Evolutionary conservation across 2,888 invertebrate genomes (phyloP), one percentile per base, ranked within the genome.

Genomic region (Cataglyphis albicans): DNA sequence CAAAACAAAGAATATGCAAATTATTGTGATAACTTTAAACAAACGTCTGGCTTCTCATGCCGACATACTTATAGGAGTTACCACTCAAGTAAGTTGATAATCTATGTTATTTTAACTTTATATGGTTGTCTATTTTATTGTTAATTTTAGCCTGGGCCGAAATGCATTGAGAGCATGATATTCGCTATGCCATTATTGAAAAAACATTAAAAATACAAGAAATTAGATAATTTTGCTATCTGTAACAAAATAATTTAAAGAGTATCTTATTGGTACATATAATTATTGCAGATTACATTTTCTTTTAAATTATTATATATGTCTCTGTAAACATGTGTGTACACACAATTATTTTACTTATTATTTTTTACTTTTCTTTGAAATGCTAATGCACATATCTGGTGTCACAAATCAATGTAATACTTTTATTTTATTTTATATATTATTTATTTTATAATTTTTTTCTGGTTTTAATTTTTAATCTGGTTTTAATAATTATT

Each of bases 11-110:
- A 96, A 96, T 78, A 96, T 98, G 92, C 99, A 99, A 95, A 98
- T 98, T 89, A 99, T 99, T 95, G 99, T 99, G 89, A 99, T 99
- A 94, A 99, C 99, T 10, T 96, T 99, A 90, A 99, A 99, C 95
- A 98, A 99, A 94, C 98, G 99, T 95, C 98, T 99, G 95, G 99
- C 52, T 41, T n/a, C 5, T 29, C 25, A 63, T 44, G 86, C 89
- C 7, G 85, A 90, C 65, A 63, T 12, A n/a, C 15, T 87, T 38
- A 55, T 89, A 52, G 91, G 89, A 7, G 64, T 90, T 63, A 61
- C 74, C n/a, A 1, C 1, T n/a, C 4, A 73, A 9, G 87, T 88
- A 73, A 78, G 59, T 72, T 59, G 18, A 59, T 32, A 41, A 70
- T 57, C 25, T 41, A n/a, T 18, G 2, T 57, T 55, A 65, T 52